These are phyloP conservation scores for Acomys russatus DNA, from an alignment of 2,797 vertebrate species.

Conservation along the genomic window DNA sequence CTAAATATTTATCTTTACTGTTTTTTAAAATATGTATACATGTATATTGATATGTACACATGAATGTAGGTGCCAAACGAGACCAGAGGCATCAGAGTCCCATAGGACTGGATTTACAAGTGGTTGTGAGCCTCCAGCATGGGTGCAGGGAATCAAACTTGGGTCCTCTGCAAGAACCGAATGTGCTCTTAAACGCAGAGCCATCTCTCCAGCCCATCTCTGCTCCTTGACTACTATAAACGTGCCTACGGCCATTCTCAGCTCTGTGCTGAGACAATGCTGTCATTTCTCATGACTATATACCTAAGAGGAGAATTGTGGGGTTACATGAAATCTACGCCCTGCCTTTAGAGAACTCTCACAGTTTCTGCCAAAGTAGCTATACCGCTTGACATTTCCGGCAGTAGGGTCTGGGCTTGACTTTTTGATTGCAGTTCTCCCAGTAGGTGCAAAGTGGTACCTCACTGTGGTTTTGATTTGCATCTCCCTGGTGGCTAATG, in stretches of 20 bases:
- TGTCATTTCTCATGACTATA: not conserved
- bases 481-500: slow-evolving; percentile 29
- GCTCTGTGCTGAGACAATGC: not conserved
- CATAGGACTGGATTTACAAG: not conserved
- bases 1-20: not conserved
- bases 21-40: not conserved
- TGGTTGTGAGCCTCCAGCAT: not conserved
- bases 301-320: not conserved
- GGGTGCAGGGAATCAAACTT: not conserved
- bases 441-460: not conserved
- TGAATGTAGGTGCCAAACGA: not conserved
- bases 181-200: not conserved
- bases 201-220: not conserved
- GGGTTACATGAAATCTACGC: not conserved
- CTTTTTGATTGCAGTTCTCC: slow-evolving; percentile 1
- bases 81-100: not conserved
- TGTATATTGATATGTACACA: no score
- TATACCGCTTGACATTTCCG: not conserved
- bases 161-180: not conserved
- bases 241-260: not conserved
- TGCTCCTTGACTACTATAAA: not conserved
- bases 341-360: not conserved
- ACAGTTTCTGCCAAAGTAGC: not conserved
- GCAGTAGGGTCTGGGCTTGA: not conserved
- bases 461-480: slow-evolving; percentile 30